Percentiles rank a stretch among this genome's conserved stretches.
Evolutionary conservation across 2,888 invertebrate species (phyloP).

Genomic region (Melipona beecheii): DNA sequence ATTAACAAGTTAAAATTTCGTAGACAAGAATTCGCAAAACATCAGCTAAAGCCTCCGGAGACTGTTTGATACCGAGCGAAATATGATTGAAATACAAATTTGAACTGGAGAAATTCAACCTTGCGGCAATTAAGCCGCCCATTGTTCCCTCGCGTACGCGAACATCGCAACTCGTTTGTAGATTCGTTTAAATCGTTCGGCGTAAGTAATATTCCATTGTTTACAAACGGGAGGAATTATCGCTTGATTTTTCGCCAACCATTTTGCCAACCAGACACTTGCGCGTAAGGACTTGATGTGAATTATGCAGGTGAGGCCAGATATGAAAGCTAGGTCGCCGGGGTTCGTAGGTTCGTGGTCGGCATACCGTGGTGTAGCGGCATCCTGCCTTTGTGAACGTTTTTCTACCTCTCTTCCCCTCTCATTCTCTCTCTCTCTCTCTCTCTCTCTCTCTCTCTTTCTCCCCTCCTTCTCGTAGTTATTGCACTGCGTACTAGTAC

Average conservation of each 20-base stretch:
- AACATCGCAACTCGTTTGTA: background rate
- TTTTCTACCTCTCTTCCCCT: constrained; percentile 48
- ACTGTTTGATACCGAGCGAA: background rate
- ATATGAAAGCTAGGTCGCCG: constrained; percentile 74
- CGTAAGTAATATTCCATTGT: constrained; percentile 27
- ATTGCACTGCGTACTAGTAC: constrained; percentile 3
- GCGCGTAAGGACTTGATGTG: constrained; percentile 51
- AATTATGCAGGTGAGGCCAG: constrained; percentile 66
- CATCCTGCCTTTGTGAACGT: constrained; percentile 78
- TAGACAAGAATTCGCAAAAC: background rate
- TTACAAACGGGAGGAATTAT: constrained; percentile 13
- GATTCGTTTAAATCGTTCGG: background rate
- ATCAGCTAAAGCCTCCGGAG: background rate
- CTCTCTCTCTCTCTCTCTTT: background rate
- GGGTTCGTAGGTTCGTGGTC: constrained; percentile 75
- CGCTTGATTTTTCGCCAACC: constrained; percentile 14
- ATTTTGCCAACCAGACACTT: constrained; percentile 29
- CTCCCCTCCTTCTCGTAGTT: background rate
- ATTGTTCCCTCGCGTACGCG: background rate
- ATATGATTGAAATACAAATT: background rate
- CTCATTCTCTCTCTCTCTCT: background rate
- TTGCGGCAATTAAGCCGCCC: background rate
- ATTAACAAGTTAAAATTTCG: background rate
- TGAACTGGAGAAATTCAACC: background rate
- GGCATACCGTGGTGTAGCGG: constrained; percentile 70